Percentiles rank a stretch among this genome's conserved stretches.
Evolutionary conservation across 2,113 vertebrate genomes (phyloP).

Genomic region (Zosterops borbonicus): DNA sequence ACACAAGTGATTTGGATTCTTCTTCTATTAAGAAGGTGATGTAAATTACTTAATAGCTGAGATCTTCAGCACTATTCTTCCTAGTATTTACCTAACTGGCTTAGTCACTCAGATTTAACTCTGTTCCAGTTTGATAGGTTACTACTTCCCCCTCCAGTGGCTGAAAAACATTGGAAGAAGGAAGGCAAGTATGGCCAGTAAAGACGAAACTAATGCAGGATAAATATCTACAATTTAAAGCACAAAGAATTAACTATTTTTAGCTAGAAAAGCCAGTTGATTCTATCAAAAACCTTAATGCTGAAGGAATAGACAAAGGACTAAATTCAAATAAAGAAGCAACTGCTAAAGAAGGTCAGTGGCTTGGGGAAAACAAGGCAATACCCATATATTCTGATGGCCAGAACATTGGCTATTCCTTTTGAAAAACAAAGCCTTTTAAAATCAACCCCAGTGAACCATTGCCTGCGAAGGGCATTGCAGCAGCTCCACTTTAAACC

Average conservation of each 20-base stretch:
- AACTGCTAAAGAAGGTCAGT: not conserved
- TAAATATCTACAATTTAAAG: not conserved
- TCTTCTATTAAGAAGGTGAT: not conserved
- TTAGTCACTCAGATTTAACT: slow-evolving; percentile 7
- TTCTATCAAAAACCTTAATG: not conserved
- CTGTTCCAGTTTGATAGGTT: not conserved
- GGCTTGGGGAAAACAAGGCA: not conserved
- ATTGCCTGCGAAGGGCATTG: not conserved
- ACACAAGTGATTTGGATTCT: not conserved
- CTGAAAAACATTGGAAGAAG: not conserved
- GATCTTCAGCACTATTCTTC: not conserved
- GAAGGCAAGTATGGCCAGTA: not conserved
- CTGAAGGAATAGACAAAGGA: not conserved
- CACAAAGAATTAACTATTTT: not conserved
- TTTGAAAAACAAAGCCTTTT: not conserved
- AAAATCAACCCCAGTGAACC: not conserved
- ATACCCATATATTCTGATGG: not conserved
- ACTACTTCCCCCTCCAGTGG: not conserved
- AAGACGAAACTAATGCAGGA: not conserved
- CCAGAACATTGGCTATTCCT: not conserved
- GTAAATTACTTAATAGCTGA: not conserved
- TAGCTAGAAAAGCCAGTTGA: not conserved
- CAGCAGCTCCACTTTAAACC: not conserved
- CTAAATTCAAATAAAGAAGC: not conserved
- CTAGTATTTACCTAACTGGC: not conserved